Base-by-base conservation (phyloP, 1,140 invertebrate genomes). In the Zaprionus davidi region DNA sequence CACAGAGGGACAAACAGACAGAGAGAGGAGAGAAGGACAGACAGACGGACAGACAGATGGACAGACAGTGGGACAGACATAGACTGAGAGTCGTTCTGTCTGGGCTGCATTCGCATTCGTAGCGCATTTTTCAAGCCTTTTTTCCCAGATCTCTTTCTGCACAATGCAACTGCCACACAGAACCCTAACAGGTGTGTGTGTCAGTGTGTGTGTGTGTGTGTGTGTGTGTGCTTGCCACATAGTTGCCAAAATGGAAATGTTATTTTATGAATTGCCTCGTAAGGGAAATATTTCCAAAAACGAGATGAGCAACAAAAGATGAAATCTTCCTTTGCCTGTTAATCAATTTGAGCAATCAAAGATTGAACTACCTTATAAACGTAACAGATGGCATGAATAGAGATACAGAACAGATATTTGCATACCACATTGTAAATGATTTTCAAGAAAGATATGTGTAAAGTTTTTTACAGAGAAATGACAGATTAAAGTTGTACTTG, bases 121-220 rank as follows among this genome's bases (percentile, higher is more conserved):
- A 59, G 57, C 60, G 59, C 22, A 77, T 70, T 68, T 76, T 59
- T 26, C 65, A 73, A 81, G 79, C 72, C 79, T 77, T 86, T 79
- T 60, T 66, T 72, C 31, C 31, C 62, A 72, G 63, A 53, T 28
- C 31, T 34, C 9, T 34, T 3, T 11, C 20, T 31, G n/a, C 58
- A 60, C 64, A 69, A 28, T 63, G 56, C 63, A 69, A 76, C 65
- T 44, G 36, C 13, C n/a, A 26, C 36, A 60, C 63, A 70, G 71
- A 24, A 28, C 69, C 34, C 75, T 68, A 71, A 82, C 82, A 87
- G 82, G 83, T 87, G 83, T 80, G 83, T 24, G 46, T 31, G 58
- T 64, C 20, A 17, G 15, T 57, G 38, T 57, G 31, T 64, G 22
- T 46, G 24, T 17, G 22, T 31, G 24, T 41, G n/a, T 58, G n/a